Conservation (phyloP, 2,797 vertebrate genomes). For the Lepidocolaptes lacrymiger region DNA sequence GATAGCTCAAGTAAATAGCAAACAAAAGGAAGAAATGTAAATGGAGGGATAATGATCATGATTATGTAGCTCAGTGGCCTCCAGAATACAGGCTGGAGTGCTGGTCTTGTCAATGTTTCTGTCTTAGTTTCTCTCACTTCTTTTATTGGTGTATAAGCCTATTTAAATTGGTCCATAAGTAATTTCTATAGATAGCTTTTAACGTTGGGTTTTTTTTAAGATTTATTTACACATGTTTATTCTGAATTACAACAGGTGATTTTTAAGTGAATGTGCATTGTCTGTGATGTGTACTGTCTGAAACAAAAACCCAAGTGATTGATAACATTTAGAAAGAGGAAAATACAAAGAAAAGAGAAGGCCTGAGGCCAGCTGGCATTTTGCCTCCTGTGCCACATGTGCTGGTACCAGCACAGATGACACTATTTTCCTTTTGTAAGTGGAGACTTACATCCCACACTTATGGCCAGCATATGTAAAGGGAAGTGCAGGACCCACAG, state of each 20-base stretch:
- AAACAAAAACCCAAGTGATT: neutral
- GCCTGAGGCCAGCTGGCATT: slow-evolving; percentile 17
- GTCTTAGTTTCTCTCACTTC: neutral
- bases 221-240: neutral
- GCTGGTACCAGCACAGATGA: neutral
- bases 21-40: neutral
- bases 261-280: neutral
- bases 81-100: neutral
- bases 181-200: neutral
- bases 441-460: neutral
- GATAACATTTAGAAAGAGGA: neutral
- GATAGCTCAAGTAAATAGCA: neutral
- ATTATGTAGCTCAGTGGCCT: neutral
- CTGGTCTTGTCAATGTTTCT: neutral
- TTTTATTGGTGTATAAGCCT: neutral
- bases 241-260: neutral
- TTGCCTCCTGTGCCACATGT: slow-evolving; percentile 5
- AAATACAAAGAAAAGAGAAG: neutral
- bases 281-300: neutral
- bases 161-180: neutral
- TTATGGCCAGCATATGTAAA: slow-evolving; percentile 27
- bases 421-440: neutral
- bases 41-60: neutral
- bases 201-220: neutral
- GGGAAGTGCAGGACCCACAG: neutral